phyloP scores from a whole-genome alignment of 2,888 invertebrate genomes.

The Apotomis betuletana region DNA sequence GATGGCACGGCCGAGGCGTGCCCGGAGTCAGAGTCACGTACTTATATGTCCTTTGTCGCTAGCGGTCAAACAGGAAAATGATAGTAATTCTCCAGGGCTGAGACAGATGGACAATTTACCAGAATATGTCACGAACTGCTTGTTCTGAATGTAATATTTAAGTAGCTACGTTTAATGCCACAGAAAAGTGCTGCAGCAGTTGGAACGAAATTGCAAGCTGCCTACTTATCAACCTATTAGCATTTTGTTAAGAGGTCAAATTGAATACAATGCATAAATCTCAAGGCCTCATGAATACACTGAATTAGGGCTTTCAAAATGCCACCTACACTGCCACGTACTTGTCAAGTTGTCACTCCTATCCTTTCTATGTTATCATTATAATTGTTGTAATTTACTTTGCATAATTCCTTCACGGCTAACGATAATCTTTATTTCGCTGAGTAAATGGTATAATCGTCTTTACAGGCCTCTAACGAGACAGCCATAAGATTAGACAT shows the following conservation, averaged over 20 bases:
- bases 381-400: background rate
- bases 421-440: slow-evolving; percentile 12
- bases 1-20: slow-evolving; percentile 45
- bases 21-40: slow-evolving; percentile 37
- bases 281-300: slow-evolving; percentile 30
- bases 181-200: slow-evolving; percentile 11
- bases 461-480: slow-evolving; percentile 39
- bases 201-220: slow-evolving; percentile 15
- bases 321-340: slow-evolving; percentile 9
- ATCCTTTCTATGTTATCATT: background rate
- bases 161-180: slow-evolving; percentile 5
- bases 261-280: slow-evolving; percentile 23
- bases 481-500: slow-evolving; percentile 38
- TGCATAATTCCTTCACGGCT: background rate
- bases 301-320: slow-evolving; percentile 27
- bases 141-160: background rate
- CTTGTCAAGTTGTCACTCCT: background rate
- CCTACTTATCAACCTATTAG: slow-evolving; percentile 27
- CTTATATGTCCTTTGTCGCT: slow-evolving; percentile 36
- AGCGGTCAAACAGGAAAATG: slow-evolving; percentile 28
- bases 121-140: background rate
- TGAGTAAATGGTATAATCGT: slow-evolving; percentile 27
- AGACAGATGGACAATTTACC: background rate
- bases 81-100: slow-evolving; percentile 11
- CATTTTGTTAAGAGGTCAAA: slow-evolving; percentile 31